Base-by-base conservation (phyloP, 2,797 vertebrate genomes). In the Leuciscus waleckii region DNA sequence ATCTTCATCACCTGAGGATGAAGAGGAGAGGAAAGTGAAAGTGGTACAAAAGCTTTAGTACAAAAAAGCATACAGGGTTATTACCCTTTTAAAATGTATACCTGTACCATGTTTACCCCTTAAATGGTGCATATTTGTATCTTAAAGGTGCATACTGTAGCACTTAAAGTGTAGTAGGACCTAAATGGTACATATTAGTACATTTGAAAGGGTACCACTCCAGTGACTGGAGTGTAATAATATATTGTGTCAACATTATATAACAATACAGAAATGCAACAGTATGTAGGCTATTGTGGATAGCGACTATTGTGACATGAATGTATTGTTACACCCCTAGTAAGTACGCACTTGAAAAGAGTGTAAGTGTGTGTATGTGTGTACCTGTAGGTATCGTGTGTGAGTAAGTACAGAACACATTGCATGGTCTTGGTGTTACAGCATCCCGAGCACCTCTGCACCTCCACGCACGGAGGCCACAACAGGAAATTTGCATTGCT, bases 371-470 rank as follows among this genome's bases (percentile, higher is more conserved):
- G 46, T 49, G 46, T 79, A 69, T 73, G 77, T 39, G 81, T 78
- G 86, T 96, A 95, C 95, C 95, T 96, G 95, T 79, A 96, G 73
- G 91, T 94, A 91, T 91, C 95, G 90, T 70, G 93, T 95, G 90
- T 95, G 94, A 1, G 93, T 95, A 84, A 93, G 88, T 2, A 94
- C 83, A 1, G 98, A 9, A 96, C 95, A 89, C 98, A 99, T 91
- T 97, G 96, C 91, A 98, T 92, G 0, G 92, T 96, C 91, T 96
- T 97, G 91, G 96, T 96, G 93, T 97, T 98, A 93, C 98, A 99
- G 90, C 98, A 99, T 37, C 98, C 98, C 0, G 98, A 99, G 92
- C 98, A 99, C 84, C 96, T 97, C 93, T 99, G 97, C 90, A 99
- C 98, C 93, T 99, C 98, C 35, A 99, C 97, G 0, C 98, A 99